These are phyloP conservation scores for Oscheius sp. DNA, from an alignment of 2,888 invertebrate species.

Conservation along the genomic window DNA sequence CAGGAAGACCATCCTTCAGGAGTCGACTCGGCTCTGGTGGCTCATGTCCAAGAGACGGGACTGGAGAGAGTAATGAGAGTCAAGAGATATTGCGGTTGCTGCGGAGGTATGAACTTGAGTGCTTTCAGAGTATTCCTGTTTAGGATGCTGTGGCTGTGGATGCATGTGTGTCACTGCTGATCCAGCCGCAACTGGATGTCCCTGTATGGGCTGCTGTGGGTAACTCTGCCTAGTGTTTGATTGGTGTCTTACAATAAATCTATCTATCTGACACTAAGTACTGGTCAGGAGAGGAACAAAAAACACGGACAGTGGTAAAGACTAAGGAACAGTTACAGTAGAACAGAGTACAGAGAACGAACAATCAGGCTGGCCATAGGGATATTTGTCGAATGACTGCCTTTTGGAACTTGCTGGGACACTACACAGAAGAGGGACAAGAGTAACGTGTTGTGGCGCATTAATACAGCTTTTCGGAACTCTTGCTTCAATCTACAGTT, in stretches of 20 bases:
- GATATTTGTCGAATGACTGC: too few relatives aligned
- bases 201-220: conserved; percentile 28
- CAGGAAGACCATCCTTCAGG: background rate
- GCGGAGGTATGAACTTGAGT: conserved; percentile 3
- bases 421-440: too few relatives aligned
- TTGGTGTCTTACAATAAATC: conserved; percentile 12
- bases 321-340: too few relatives aligned
- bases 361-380: too few relatives aligned
- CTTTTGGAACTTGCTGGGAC: too few relatives aligned
- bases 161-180: conserved; percentile 6
- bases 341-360: too few relatives aligned
- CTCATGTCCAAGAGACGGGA: conserved; percentile 18
- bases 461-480: too few relatives aligned
- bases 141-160: conserved; percentile 22
- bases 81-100: conserved; percentile 17
- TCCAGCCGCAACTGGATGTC: conserved; percentile 5
- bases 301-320: too few relatives aligned
- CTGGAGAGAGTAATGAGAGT: conserved; percentile 12
- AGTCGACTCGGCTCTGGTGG: conserved; percentile 5
- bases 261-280: too few relatives aligned
- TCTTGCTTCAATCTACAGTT: too few relatives aligned
- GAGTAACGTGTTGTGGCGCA: too few relatives aligned
- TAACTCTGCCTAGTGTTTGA: background rate
- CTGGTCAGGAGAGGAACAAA: too few relatives aligned
- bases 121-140: background rate